Evolutionary conservation across 2,888 invertebrate species (phyloP).

Genomic region (Metellina segmentata): DNA sequence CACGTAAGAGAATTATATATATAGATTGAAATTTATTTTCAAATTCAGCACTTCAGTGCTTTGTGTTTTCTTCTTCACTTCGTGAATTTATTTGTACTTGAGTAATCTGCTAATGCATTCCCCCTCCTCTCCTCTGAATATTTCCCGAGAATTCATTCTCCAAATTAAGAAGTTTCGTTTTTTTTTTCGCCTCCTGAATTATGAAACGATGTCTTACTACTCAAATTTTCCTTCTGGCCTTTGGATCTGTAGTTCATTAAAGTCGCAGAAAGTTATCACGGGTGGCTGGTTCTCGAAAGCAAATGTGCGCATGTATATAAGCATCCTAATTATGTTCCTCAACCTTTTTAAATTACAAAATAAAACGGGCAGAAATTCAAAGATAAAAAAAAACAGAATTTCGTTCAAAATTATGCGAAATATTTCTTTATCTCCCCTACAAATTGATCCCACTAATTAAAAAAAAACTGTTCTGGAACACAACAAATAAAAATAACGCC

Average conservation of each 20-base stretch:
- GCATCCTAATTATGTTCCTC: constrained; percentile 22
- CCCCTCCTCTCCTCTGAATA: not conserved
- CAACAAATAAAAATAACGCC: constrained; percentile 33
- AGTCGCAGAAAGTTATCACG: constrained; percentile 15
- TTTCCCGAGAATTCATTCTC: not conserved
- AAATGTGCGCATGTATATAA: constrained; percentile 1
- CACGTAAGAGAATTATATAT: too few species aligned
- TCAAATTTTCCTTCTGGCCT: not conserved
- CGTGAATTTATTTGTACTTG: not conserved
- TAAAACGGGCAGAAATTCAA: not conserved
- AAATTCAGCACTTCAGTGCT: too few species aligned
- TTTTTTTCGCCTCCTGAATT: not conserved
- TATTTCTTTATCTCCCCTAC: constrained; percentile 46
- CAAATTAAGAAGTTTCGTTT: not conserved
- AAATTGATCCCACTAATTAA: constrained; percentile 65
- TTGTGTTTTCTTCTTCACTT: too few species aligned
- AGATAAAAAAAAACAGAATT: constrained; percentile 26
- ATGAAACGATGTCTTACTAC: not conserved
- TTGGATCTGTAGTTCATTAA: constrained; percentile 10
- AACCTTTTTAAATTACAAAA: constrained; percentile 4
- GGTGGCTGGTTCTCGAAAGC: not conserved
- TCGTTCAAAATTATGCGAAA: constrained; percentile 57
- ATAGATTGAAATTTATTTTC: too few species aligned
- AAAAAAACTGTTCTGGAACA: constrained; percentile 35
- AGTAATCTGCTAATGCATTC: not conserved